Evolutionary conservation across 2,888 invertebrate species (phyloP).

Genomic region (Tridacna gigas): DNA sequence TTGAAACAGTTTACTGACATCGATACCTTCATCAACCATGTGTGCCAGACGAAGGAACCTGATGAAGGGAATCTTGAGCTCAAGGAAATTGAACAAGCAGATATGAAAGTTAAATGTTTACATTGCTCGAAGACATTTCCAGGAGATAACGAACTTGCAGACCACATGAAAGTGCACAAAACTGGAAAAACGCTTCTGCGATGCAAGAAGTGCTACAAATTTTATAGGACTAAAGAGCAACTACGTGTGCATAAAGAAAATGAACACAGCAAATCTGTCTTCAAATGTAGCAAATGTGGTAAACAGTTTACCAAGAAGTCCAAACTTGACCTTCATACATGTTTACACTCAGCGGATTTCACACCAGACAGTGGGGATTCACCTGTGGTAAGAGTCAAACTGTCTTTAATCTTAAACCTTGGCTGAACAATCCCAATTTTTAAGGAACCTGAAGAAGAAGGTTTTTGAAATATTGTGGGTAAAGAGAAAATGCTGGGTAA

Average conservation of each 20-base stretch:
- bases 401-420: background rate
- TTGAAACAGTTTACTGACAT: background rate
- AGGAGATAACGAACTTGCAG: conserved; percentile 8
- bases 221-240: background rate
- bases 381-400: background rate
- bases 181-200: background rate
- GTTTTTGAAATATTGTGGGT: too few relatives aligned
- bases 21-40: background rate
- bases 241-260: background rate
- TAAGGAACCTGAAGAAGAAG: too few relatives aligned
- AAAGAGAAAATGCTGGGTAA: too few relatives aligned
- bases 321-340: conserved; percentile 32
- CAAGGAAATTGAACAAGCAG: background rate
- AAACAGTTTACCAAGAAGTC: conserved; percentile 41
- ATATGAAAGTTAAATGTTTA: conserved; percentile 11
- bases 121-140: conserved; percentile 10
- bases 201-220: conserved; percentile 1
- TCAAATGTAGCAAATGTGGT: conserved; percentile 31
- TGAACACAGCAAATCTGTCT: background rate
- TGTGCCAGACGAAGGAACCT: background rate
- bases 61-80: background rate
- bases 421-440: too few relatives aligned
- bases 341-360: background rate
- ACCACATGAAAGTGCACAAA: conserved; percentile 13
- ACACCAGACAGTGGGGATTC: background rate